Base-by-base conservation (phyloP, 2,113 vertebrate species). In the Pseudonaja textilis region DNA sequence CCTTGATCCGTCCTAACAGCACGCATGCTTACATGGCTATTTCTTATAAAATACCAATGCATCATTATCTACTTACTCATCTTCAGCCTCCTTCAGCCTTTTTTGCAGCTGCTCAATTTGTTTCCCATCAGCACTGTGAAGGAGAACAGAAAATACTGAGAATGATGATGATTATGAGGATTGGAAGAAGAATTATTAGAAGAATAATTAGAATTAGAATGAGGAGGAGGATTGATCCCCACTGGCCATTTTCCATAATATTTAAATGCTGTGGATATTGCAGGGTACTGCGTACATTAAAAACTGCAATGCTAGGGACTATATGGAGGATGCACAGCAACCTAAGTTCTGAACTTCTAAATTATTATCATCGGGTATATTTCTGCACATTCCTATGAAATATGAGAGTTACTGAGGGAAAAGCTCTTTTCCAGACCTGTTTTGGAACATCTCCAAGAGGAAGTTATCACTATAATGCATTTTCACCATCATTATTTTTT, bases 21-120 rank as follows among this genome's bases (percentile, higher is more conserved):
- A 25, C 56, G 90, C 39, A 26, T 59, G 47, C 54, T 52, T 89
- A 89, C 39, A 34, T 20, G 22, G 34, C 59, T 92, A 23, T 34
- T 20, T 39, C 34, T 64, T 22, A 74, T 47, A 86, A 61, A 61
- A n/a, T 50, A 59, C 22, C 29, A 55, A 9, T 4, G 69, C 61
- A 42, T 29, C 29, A 4, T 45, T 42, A 69, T 26, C 6, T 59
- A 92, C 93, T 88, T 87, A 94, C 93, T 94, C 91, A 14, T 94
- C 91, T 23, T 94, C 93, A 1, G 42, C 50, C 50, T 92, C 93
- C 59, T 90, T 92, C 52, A 94, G 26, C 85, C n/a, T 94, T 54
- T 91, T 88, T 39, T 45, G 22, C 14, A 94, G 61, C 59, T 88
- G 54, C 2, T 94, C 42, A 16, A 25, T 45, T 11, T 89, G 61